These are phyloP conservation scores for Dryobota labecula DNA, from an alignment of 2,888 invertebrate species.

Conservation along the genomic window DNA sequence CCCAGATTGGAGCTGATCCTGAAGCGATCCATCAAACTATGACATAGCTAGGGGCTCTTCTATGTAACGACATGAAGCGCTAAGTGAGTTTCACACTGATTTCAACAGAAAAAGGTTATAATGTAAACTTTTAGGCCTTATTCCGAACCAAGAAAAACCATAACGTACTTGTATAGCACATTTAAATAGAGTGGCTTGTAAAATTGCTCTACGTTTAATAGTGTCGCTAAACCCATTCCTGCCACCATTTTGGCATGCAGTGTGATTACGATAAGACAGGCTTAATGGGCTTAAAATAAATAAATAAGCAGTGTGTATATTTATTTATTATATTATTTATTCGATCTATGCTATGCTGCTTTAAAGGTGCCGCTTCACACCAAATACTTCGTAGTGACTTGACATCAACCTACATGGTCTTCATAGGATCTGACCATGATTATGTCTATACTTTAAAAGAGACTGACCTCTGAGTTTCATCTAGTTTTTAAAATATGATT, in stretches of 20 bases:
- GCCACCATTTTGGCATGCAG: too few relatives aligned
- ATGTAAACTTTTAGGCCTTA: not conserved
- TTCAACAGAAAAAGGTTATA: conserved; percentile 17
- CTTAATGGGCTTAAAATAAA: not conserved
- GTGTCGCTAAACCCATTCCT: not conserved
- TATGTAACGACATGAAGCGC: conserved; percentile 9
- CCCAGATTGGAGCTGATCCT: conserved; percentile 39
- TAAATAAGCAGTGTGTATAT: not conserved
- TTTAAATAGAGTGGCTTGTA: not conserved
- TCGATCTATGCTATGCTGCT: not conserved
- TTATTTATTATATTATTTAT: too few relatives aligned
- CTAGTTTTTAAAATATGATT: too few relatives aligned
- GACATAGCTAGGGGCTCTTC: conserved; percentile 26
- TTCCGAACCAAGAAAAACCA: not conserved
- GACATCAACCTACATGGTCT: too few relatives aligned
- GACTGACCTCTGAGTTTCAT: too few relatives aligned
- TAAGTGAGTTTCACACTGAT: conserved; percentile 19
- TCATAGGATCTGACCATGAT: too few relatives aligned
- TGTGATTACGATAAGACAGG: not conserved
- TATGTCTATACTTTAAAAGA: too few relatives aligned
- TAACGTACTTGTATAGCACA: not conserved
- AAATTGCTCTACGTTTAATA: not conserved
- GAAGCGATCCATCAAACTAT: conserved; percentile 46
- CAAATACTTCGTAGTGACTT: too few relatives aligned
- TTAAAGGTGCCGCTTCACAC: too few relatives aligned